A percentile compares a stretch with the other conserved stretches of the same genome.
Conservation (phyloP, 1,140 invertebrate genomes). For the Heliconius himera region DNA sequence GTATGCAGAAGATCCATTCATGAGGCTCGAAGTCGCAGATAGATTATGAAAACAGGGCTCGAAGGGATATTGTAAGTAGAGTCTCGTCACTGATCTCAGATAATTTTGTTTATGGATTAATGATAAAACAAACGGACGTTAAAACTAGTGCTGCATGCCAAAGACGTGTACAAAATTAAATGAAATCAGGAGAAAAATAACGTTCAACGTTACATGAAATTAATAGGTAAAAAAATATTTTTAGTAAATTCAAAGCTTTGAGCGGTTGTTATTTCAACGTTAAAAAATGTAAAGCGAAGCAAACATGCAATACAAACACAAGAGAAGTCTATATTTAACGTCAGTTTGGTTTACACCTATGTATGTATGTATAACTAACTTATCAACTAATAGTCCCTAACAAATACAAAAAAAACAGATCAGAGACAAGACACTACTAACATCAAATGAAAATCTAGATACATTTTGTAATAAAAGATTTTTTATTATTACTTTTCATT, state of each 20-base stretch:
- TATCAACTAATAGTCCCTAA: background rate
- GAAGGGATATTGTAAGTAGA: constrained; percentile 66
- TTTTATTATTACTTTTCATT: constrained; percentile 77
- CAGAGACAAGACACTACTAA: constrained; percentile 73
- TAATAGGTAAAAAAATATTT: constrained; percentile 26
- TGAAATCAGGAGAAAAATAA: constrained; percentile 65
- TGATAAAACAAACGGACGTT: constrained; percentile 59
- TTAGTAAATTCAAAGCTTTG: constrained; percentile 38
- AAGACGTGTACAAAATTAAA: constrained; percentile 75
- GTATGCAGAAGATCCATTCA: constrained; percentile 62
- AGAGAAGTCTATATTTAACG: constrained; percentile 50
- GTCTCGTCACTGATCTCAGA: constrained; percentile 80
- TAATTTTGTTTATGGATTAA: constrained; percentile 66
- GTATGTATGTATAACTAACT: background rate
- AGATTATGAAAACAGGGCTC: constrained; percentile 55
- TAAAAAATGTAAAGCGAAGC: constrained; percentile 61
- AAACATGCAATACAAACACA: constrained; percentile 61
- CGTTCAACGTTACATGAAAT: constrained; percentile 31
- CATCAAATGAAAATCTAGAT: constrained; percentile 70
- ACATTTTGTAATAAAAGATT: constrained; percentile 78
- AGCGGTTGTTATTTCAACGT: constrained; percentile 38
- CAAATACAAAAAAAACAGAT: constrained; percentile 39
- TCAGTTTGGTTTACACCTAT: constrained; percentile 53
- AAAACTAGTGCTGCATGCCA: constrained; percentile 57
- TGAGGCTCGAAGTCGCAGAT: constrained; percentile 61